Conservation (phyloP, 2,113 vertebrate species). For the Haemorhous mexicanus region DNA sequence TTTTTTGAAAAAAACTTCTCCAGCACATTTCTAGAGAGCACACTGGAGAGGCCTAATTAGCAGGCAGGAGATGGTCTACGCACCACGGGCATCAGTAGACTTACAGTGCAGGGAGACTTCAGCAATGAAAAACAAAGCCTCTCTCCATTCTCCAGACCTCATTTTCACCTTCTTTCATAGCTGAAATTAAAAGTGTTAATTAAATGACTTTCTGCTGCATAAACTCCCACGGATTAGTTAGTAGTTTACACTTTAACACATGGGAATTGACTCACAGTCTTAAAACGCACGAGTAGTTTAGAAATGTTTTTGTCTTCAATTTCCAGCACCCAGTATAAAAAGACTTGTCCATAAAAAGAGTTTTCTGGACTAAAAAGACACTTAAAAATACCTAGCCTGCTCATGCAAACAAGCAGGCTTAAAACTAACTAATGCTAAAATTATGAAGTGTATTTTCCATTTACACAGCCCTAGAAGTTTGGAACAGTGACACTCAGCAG, state of each 20-base stretch:
- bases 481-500: fast-evolving
- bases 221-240: conserved; percentile 8
- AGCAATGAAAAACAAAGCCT: background rate
- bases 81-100: background rate
- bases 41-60: conserved; percentile 56
- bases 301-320: background rate
- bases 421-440: background rate
- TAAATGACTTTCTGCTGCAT: conserved; percentile 20
- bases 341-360: background rate
- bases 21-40: background rate
- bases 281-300: background rate
- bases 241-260: conserved; percentile 11
- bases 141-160: background rate
- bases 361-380: background rate
- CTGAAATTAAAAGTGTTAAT: conserved; percentile 57
- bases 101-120: background rate
- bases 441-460: background rate
- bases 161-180: conserved; percentile 26
- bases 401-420: background rate
- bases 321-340: background rate
- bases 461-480: background rate
- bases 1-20: conserved; percentile 1
- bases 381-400: background rate
- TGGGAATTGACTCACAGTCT: background rate
- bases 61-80: conserved; percentile 13